These are phyloP conservation scores for Melinopterus prodromus DNA, from an alignment of 2,888 invertebrate species.

Conservation along the genomic window DNA sequence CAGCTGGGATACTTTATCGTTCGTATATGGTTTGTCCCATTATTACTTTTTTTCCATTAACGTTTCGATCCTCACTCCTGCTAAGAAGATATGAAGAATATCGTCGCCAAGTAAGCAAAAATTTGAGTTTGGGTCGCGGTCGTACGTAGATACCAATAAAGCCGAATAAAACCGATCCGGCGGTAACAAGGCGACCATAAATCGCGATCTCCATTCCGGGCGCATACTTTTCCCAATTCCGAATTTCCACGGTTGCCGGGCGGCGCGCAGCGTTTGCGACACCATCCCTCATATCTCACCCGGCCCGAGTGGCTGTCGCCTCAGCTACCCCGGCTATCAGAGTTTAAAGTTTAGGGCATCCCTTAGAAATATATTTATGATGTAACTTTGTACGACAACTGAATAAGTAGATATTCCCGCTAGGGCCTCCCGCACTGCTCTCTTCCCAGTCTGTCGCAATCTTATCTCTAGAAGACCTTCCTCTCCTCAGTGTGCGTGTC, in stretches of 20 bases:
- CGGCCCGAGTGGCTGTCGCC: conserved; percentile 29
- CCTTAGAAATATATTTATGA: conserved; percentile 39
- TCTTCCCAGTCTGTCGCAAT: conserved; percentile 36
- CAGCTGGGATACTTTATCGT: no score
- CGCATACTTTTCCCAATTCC: conserved; percentile 4
- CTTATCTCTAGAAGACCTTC: conserved; percentile 51
- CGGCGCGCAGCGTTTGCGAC: not conserved
- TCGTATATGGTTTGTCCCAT: no score
- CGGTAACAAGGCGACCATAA: not conserved
- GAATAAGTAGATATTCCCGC: conserved; percentile 38
- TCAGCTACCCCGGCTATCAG: conserved; percentile 29
- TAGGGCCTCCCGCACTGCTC: conserved; percentile 9
- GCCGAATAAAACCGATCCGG: not conserved
- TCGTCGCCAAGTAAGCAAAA: not conserved
- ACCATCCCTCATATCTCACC: conserved; percentile 9
- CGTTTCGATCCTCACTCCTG: not conserved
- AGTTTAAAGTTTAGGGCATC: conserved; percentile 33
- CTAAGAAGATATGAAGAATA: not conserved
- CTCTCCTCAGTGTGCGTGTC: not conserved
- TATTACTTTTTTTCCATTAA: not conserved
- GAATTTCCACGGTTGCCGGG: not conserved
- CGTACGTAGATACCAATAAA: conserved; percentile 4
- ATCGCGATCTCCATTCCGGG: not conserved
- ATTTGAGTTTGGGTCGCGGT: not conserved
- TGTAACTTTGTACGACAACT: conserved; percentile 39